A percentile compares a stretch with the other conserved stretches of the same genome.
Conservation (phyloP, 2,797 vertebrate genomes). For the Melanotaenia maccullochi region DNA sequence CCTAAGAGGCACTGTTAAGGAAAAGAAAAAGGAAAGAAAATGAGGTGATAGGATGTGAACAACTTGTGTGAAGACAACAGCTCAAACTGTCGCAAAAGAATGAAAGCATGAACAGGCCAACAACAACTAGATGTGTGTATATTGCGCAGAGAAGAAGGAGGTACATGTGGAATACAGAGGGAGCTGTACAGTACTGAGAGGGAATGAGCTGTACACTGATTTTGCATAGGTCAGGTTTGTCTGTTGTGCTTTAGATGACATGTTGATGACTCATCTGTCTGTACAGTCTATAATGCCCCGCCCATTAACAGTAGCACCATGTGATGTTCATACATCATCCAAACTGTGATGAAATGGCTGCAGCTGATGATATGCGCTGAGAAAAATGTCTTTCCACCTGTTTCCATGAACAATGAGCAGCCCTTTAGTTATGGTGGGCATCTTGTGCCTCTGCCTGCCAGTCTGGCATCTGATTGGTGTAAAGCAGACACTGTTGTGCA, state of each 20-base stretch:
- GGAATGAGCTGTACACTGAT: conserved; percentile 58
- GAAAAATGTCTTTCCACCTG: conserved; percentile 24
- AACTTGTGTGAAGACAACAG: conserved; percentile 21
- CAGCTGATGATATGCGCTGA: conserved; percentile 64
- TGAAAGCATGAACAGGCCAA: conserved; percentile 7
- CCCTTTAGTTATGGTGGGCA: conserved; percentile 63
- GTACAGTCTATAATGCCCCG: conserved; percentile 63
- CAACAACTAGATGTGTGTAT: not conserved
- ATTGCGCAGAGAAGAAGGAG: conserved; percentile 27
- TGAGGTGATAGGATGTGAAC: conserved; percentile 19
- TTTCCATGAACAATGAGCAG: conserved; percentile 53
- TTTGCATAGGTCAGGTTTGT: conserved; percentile 86
- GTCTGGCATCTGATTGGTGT: conserved; percentile 35
- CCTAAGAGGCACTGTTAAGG: conserved; percentile 74
- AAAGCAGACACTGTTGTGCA: conserved; percentile 46
- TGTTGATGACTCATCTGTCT: conserved; percentile 61
- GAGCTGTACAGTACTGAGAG: conserved; percentile 35
- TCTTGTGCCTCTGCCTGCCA: conserved; percentile 50
- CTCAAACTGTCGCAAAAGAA: conserved; percentile 8
- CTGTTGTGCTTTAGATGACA: conserved; percentile 83
- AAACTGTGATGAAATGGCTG: conserved; percentile 54
- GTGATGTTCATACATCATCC: conserved; percentile 53
- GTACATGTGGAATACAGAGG: conserved; percentile 29
- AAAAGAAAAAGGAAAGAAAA: conserved; percentile 9
- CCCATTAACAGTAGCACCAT: conserved; percentile 82